Conservation (phyloP, 2,888 invertebrate species). For the Athripsodes cinereus region DNA sequence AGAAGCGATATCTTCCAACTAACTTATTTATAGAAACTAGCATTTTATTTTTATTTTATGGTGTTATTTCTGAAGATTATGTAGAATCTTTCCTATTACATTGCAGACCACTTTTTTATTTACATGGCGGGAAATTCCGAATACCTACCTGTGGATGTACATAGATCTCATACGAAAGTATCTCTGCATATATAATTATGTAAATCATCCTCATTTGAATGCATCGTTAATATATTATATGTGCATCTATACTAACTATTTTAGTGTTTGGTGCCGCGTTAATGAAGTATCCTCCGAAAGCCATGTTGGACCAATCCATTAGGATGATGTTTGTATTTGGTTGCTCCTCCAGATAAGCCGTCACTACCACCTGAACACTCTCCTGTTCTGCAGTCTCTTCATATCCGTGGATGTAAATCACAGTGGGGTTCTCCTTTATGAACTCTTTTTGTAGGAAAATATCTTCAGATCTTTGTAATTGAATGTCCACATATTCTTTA, state of each 20-base stretch:
- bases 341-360: slow-evolving; percentile 36
- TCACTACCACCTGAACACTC: slow-evolving; percentile 40
- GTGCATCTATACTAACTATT: slow-evolving; percentile 34
- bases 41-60: no score
- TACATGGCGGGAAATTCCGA: no score
- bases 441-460: slow-evolving; percentile 18
- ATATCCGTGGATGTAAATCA: slow-evolving; percentile 45
- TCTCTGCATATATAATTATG: no score
- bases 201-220: neutral
- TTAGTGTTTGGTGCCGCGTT: slow-evolving; percentile 42
- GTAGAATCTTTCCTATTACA: no score
- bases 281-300: slow-evolving; percentile 39
- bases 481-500: slow-evolving; percentile 23
- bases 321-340: slow-evolving; percentile 42
- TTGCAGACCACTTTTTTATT: no score
- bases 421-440: slow-evolving; percentile 32
- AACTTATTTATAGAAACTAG: no score
- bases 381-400: slow-evolving; percentile 37
- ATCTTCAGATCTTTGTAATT: slow-evolving; percentile 20
- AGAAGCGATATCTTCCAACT: no score
- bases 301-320: slow-evolving; percentile 45
- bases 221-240: neutral
- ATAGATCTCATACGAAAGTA: no score
- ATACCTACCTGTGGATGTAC: no score
- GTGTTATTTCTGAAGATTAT: no score